phyloP scores from a whole-genome alignment of 2,113 vertebrate species.

The Empidonax traillii region DNA sequence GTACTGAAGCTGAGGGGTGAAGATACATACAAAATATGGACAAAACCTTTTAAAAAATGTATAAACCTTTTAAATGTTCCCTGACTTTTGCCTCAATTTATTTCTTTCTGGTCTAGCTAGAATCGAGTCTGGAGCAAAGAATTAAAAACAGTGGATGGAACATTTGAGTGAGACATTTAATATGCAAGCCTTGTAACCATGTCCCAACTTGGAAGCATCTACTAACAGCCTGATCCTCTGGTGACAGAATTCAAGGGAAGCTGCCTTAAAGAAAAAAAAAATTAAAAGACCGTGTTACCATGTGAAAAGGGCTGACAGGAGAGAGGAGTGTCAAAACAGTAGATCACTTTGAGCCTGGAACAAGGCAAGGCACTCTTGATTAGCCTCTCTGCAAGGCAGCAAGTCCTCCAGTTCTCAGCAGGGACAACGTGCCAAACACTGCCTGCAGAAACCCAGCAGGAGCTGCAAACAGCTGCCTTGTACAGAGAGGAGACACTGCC shows the following conservation, averaged over 20 bases:
- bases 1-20: neutral
- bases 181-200: neutral
- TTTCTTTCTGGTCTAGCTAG: neutral
- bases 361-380: neutral
- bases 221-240: neutral
- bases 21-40: neutral
- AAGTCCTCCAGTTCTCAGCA: constrained; percentile 8
- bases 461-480: neutral
- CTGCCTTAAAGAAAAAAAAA: neutral
- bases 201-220: neutral
- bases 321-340: neutral
- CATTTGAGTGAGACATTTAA: neutral
- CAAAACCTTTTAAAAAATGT: neutral
- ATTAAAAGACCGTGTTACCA: neutral
- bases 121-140: neutral
- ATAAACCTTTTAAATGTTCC: neutral
- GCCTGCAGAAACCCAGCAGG: neutral
- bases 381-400: neutral
- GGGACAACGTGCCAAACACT: neutral
- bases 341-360: neutral
- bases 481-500: neutral
- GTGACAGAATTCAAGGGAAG: neutral
- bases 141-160: neutral
- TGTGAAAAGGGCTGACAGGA: neutral
- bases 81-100: neutral